Conservation (phyloP, 2,888 invertebrate species). For the Melikaiella ostensackeni region DNA sequence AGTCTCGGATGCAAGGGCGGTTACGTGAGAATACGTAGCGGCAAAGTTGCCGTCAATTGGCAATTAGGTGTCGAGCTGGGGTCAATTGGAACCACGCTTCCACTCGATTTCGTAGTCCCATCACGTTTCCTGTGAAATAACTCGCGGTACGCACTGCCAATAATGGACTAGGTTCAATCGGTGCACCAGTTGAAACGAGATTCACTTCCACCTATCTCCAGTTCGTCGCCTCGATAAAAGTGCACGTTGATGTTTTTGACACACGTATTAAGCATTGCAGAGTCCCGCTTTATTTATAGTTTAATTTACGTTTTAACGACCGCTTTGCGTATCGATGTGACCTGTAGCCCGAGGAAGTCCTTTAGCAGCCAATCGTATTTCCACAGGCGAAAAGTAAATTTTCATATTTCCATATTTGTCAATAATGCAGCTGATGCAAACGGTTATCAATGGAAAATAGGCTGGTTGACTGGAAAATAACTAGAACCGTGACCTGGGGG, state of each 20-base stretch:
- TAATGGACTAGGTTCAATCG: constrained; percentile 42
- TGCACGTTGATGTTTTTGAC: constrained; percentile 5
- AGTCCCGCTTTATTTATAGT: neutral
- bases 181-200: constrained; percentile 33
- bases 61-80: constrained; percentile 73
- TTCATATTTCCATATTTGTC: neutral
- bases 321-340: neutral
- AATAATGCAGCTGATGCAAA: neutral
- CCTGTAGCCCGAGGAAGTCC: neutral
- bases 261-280: constrained; percentile 6
- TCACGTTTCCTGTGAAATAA: constrained; percentile 74
- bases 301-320: neutral
- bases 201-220: constrained; percentile 16
- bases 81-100: constrained; percentile 75
- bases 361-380: neutral
- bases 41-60: constrained; percentile 75
- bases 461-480: constrained; percentile 17
- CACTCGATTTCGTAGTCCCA: constrained; percentile 69
- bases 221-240: constrained; percentile 17
- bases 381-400: neutral
- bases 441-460: constrained; percentile 18
- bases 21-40: constrained; percentile 53
- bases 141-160: constrained; percentile 62
- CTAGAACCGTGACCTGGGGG: constrained; percentile 7
- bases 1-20: constrained; percentile 40